These are phyloP conservation scores for Actinostola sp. DNA, from an alignment of 92 coral and sea anemone species.

Conservation along the genomic window DNA sequence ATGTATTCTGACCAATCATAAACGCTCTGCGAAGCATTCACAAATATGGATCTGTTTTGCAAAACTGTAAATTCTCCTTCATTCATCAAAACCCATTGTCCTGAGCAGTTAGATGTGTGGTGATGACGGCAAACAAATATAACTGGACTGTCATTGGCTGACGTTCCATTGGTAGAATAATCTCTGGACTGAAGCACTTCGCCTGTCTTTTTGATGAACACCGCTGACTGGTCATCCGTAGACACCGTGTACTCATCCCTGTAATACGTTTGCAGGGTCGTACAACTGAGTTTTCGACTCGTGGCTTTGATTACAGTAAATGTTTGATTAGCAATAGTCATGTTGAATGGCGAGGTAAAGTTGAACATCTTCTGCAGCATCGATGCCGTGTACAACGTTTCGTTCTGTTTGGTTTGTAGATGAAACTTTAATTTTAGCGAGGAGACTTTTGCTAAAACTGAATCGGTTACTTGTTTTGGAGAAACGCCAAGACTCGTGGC, in stretches of 20 bases:
- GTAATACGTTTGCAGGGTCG: constrained; percentile 19
- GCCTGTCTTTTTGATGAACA: too few species aligned
- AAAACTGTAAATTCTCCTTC: too few species aligned
- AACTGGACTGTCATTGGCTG: too few species aligned
- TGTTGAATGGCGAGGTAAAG: constrained; percentile 12
- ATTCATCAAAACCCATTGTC: too few species aligned
- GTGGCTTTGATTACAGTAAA: constrained; percentile 33
- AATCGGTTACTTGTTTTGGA: neutral
- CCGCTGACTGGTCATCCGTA: too few species aligned
- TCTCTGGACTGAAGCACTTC: too few species aligned
- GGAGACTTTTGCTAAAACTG: neutral
- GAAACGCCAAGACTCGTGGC: neutral
- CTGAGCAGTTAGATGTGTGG: too few species aligned
- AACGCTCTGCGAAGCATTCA: too few species aligned
- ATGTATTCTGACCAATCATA: too few species aligned
- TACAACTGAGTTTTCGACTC: constrained; percentile 22
- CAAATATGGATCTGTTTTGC: too few species aligned
- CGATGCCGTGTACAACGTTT: neutral
- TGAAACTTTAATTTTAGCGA: neutral
- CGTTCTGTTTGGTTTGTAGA: neutral
- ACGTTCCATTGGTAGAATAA: too few species aligned
- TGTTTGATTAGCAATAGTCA: constrained; percentile 3
- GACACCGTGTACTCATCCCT: constrained; percentile 18
- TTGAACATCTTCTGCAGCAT: constrained; percentile 1
- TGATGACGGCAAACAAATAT: too few species aligned